Percentiles rank a stretch among this genome's conserved stretches.
These are phyloP conservation scores for Linepithema humile DNA, from an alignment of 1,140 invertebrate species.

Conservation along the genomic window DNA sequence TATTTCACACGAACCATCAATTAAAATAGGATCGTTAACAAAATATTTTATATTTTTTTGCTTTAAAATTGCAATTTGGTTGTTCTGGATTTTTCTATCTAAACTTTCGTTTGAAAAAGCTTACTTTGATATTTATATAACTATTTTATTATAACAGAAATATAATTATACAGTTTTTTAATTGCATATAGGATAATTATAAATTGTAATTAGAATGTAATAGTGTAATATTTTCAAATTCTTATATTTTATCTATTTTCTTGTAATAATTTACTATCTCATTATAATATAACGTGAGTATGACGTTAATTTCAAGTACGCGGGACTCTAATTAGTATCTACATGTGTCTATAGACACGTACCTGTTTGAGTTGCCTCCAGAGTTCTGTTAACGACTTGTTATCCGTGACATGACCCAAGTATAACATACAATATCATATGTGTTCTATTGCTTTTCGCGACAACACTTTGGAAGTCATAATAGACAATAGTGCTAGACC, in stretches of 20 bases:
- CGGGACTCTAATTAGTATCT: not conserved
- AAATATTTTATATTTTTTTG: not conserved
- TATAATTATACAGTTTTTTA: not conserved
- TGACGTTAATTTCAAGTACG: not conserved
- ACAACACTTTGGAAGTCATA: conserved; percentile 8
- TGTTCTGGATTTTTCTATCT: not conserved
- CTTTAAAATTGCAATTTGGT: not conserved
- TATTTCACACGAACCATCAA: not conserved
- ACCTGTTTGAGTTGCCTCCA: not conserved
- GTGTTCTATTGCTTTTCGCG: not conserved
- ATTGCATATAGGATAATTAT: not conserved
- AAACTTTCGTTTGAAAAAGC: not conserved
- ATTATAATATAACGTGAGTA: not conserved
- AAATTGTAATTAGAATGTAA: no score
- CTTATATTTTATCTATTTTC: not conserved
- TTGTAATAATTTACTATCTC: not conserved
- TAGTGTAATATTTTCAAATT: not conserved
- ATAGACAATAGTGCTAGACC: conserved; percentile 19
- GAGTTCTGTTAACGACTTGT: not conserved
- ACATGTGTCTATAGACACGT: not conserved
- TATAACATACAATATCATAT: not conserved
- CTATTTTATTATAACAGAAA: not conserved
- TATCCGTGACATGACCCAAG: not conserved
- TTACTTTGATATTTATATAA: not conserved
- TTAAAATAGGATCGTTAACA: not conserved